Base-by-base conservation (phyloP, 2,888 invertebrate species). In the Drosophila pseudotakahashii region DNA sequence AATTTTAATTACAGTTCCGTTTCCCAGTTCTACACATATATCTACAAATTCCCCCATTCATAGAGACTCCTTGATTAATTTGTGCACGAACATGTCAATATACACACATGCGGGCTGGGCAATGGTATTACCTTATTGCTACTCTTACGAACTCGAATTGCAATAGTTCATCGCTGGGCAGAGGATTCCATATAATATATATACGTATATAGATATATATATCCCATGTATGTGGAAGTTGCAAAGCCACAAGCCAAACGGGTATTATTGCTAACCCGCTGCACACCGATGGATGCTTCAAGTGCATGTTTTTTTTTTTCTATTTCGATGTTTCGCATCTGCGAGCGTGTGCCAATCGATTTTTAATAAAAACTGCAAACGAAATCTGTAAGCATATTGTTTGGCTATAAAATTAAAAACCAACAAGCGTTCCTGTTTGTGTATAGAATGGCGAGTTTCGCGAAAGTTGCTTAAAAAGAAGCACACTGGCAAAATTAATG, bases 381-480 rank as follows among this genome's bases (percentile, higher is more conserved):
- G 54, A 69, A 72, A 71, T 79, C 66, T 71, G 73, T 77, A 83
- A 78, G 81, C 79, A 76, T 63, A 64, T 78, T 86, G 84, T 81
- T 83, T 83, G 78, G 67, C 79, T 71, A 78, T 79, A 68, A 87
- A 83, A 86, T 83, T 83, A 86, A 87, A 83, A 86, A 84, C 84
- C 87, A 83, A 84, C 83, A 83, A 62, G 66, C 60, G 16, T 44
- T 32, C 34, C 45, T 13, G 10, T 52, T 7, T 63, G 53, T 39
- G 16, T 47, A 42, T 48, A 16, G 30, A 34, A 52, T 41, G 39
- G 57, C 54, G 48, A 62, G 50, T 39, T 52, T 34, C 36, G 63
- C 58, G 57, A 41, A 50, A 30, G 23, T 54, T 36, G 14, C 26
- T 14, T 14, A 13, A 39, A 44, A 34, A 48, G 32, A 50, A 34